Conservation (phyloP, 2,113 vertebrate species). For the Eulemur rufifrons region DNA sequence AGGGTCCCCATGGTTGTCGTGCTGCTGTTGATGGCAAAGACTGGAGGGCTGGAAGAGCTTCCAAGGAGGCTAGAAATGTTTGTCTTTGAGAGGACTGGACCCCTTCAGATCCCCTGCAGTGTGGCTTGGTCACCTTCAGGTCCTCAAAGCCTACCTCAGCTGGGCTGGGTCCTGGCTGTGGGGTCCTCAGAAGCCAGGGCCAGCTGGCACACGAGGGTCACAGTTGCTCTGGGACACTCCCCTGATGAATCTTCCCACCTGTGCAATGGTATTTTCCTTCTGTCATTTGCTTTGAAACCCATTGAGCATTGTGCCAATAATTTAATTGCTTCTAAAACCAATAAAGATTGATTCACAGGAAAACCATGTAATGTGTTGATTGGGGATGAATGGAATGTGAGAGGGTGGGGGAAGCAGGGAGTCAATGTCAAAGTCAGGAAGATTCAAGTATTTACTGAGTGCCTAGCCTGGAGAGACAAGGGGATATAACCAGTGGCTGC, state of each 20-base stretch:
- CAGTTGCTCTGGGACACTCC: background rate
- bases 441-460: background rate
- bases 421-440: background rate
- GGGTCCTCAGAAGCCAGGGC: background rate
- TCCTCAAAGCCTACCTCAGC: background rate
- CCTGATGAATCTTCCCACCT: background rate
- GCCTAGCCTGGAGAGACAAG: background rate
- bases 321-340: slow-evolving; percentile 53
- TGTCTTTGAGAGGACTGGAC: background rate
- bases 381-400: slow-evolving; percentile 32
- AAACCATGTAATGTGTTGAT: slow-evolving; percentile 56
- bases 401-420: background rate
- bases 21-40: background rate
- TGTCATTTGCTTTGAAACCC: slow-evolving; percentile 53
- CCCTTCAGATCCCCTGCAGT: background rate
- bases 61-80: background rate
- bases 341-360: slow-evolving; percentile 69
- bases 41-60: background rate
- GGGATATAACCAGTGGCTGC: rapidly evolving
- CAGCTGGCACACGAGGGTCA: background rate
- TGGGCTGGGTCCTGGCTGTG: background rate
- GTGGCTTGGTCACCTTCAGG: background rate
- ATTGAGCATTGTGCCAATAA: slow-evolving; percentile 18
- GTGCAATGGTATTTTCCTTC: background rate
- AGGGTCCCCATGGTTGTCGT: background rate